Conservation (phyloP, 2,888 invertebrate species). For the Platypus cylindrus region DNA sequence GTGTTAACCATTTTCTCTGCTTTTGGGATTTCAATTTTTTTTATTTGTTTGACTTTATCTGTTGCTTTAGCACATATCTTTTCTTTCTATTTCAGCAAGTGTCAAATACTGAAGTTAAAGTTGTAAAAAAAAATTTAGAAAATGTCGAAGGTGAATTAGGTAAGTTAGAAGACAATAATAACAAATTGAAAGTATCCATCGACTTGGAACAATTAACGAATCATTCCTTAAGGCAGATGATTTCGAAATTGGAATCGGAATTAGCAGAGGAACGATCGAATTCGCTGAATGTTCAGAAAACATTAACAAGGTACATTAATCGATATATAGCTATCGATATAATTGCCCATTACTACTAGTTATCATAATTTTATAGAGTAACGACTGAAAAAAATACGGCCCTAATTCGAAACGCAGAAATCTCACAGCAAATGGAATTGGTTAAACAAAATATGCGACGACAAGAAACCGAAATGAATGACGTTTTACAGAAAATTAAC, state of each 20-base stretch:
- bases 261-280: slow-evolving; percentile 42
- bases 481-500: slow-evolving; percentile 44
- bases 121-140: slow-evolving; percentile 32
- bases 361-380: slow-evolving; percentile 38
- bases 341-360: neutral
- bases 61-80: too few relatives aligned
- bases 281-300: slow-evolving; percentile 34
- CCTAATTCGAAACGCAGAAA: slow-evolving; percentile 64
- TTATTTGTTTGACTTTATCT: too few relatives aligned
- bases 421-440: slow-evolving; percentile 68
- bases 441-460: slow-evolving; percentile 59
- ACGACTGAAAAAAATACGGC: slow-evolving; percentile 64
- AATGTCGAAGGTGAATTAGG: slow-evolving; percentile 37
- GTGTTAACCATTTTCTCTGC: slow-evolving; percentile 4
- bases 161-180: slow-evolving; percentile 39
- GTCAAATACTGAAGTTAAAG: slow-evolving; percentile 30
- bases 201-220: slow-evolving; percentile 44
- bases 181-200: slow-evolving; percentile 37
- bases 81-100: slow-evolving; percentile 24
- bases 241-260: slow-evolving; percentile 39
- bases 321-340: neutral
- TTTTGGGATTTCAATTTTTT: too few relatives aligned
- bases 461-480: slow-evolving; percentile 51
- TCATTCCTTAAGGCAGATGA: slow-evolving; percentile 37
- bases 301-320: slow-evolving; percentile 29